Evolutionary conservation across 2,888 invertebrate species (phyloP).

Genomic region (Diaperis boleti): DNA sequence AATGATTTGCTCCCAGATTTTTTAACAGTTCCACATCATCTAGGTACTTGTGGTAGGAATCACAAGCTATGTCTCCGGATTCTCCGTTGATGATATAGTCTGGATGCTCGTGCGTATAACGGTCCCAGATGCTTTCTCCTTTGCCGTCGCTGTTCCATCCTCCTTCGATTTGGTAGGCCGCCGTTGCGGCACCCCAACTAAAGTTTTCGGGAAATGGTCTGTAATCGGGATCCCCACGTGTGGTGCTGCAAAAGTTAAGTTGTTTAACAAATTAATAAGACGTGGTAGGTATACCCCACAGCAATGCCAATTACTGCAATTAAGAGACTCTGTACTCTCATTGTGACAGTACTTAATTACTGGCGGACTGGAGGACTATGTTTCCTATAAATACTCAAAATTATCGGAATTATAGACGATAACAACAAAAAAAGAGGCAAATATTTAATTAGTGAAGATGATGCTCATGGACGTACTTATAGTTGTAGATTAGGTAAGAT

Average conservation of each 20-base stretch:
- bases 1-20: constrained; percentile 74
- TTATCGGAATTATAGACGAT: too few relatives aligned
- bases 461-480: too few relatives aligned
- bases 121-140: constrained; percentile 51
- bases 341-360: too few relatives aligned
- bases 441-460: too few relatives aligned
- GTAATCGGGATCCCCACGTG: constrained; percentile 38
- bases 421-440: too few relatives aligned
- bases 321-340: too few relatives aligned
- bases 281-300: too few relatives aligned
- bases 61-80: constrained; percentile 76
- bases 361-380: too few relatives aligned
- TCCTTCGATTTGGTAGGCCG: constrained; percentile 62
- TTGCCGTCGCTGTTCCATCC: constrained; percentile 61
- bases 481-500: too few relatives aligned
- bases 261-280: too few relatives aligned
- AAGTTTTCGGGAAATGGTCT: constrained; percentile 57
- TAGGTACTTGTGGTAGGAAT: constrained; percentile 76
- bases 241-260: constrained; percentile 6
- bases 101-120: constrained; percentile 63
- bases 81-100: constrained; percentile 69
- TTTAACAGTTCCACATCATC: constrained; percentile 74
- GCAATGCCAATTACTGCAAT: too few relatives aligned
- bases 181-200: constrained; percentile 52
- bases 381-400: too few relatives aligned